These are phyloP conservation scores for Eristalinus sepulchralis DNA, from an alignment of 2,888 invertebrate species.

Conservation along the genomic window DNA sequence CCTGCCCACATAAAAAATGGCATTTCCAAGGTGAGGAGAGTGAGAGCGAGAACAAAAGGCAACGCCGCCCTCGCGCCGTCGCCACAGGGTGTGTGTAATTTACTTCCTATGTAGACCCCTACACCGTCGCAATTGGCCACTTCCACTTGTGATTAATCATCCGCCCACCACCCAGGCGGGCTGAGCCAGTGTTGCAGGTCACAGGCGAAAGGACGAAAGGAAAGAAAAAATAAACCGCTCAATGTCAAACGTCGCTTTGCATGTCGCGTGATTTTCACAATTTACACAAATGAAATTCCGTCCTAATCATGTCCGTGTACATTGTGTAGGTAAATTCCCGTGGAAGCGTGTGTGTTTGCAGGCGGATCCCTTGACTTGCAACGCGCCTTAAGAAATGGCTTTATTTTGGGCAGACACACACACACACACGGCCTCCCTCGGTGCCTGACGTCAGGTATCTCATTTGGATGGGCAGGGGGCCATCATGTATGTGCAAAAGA, in stretches of 20 bases:
- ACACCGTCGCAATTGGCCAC: conserved; percentile 1
- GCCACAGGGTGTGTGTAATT: neutral
- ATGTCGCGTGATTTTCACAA: conserved; percentile 41
- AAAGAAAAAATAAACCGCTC: conserved; percentile 36
- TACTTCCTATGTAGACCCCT: conserved; percentile 4
- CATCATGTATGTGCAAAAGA: neutral
- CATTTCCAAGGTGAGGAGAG: neutral
- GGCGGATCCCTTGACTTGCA: neutral
- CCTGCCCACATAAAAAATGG: conserved; percentile 1
- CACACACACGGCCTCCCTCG: neutral
- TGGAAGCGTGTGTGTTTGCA: neutral
- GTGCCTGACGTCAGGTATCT: neutral
- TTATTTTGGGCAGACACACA: neutral
- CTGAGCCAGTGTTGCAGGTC: neutral
- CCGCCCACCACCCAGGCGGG: conserved; percentile 4
- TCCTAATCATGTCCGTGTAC: conserved; percentile 18
- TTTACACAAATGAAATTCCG: conserved; percentile 29
- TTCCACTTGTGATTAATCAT: conserved; percentile 11
- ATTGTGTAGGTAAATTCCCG: neutral
- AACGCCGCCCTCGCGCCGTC: neutral
- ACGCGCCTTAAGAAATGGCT: neutral
- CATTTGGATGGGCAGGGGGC: neutral
- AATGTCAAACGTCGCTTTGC: conserved; percentile 40
- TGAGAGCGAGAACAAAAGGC: neutral
- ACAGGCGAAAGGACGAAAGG: neutral